A percentile compares a stretch with the other conserved stretches of the same genome.
Conservation (phyloP, 2,113 vertebrate species). For the Bagarius yarrelli region DNA sequence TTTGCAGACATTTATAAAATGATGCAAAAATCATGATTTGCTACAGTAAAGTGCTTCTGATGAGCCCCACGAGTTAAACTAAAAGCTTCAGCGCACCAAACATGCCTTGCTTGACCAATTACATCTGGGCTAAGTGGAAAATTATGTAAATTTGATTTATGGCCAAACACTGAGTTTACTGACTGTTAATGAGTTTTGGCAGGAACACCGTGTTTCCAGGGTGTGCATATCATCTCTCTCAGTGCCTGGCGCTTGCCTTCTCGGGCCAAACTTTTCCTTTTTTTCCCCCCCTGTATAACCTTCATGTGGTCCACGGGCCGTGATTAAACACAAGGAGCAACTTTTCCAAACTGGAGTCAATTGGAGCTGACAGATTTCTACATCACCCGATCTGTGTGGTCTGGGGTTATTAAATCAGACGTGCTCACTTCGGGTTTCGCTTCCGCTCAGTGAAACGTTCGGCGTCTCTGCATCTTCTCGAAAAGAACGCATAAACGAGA, state of each 20-base stretch:
- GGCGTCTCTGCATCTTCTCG: not conserved
- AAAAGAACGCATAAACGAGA: not conserved
- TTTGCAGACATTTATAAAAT: not conserved
- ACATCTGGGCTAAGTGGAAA: not conserved
- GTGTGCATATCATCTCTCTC: conserved; percentile 16
- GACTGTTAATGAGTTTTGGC: conserved; percentile 20
- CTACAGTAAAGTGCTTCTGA: not conserved
- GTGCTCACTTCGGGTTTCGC: not conserved
- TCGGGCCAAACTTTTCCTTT: not conserved
- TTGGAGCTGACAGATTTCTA: conserved; percentile 39
- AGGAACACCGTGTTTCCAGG: conserved; percentile 3
- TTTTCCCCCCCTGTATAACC: not conserved
- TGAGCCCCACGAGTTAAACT: not conserved
- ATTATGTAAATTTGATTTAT: not conserved
- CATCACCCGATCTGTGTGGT: conserved; percentile 31
- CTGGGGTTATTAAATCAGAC: conserved; percentile 46
- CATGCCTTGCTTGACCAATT: not conserved
- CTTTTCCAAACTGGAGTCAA: conserved; percentile 31
- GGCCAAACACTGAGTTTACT: not conserved
- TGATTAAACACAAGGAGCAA: conserved; percentile 20
- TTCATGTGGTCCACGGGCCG: not conserved
- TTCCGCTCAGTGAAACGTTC: conserved; percentile 28
- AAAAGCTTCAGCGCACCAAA: not conserved
- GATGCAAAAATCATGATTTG: not conserved
- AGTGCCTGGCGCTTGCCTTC: not conserved